Evolutionary conservation across 2,888 invertebrate genomes (phyloP), one percentile per base, ranked within the genome.

Genomic region (Drosophila seclusa): DNA sequence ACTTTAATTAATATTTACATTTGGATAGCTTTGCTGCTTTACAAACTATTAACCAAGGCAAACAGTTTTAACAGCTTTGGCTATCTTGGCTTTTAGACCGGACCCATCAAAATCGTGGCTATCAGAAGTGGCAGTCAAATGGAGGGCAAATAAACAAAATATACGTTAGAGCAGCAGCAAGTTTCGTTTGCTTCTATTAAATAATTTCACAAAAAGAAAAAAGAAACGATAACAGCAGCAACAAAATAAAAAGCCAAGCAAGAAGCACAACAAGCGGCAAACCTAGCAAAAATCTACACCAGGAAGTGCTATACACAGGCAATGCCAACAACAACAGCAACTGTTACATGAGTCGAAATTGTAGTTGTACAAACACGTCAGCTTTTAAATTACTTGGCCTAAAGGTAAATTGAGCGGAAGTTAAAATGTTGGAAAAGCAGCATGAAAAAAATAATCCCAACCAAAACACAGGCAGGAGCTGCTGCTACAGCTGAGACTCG

Each of bases 371-470:
- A 91, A 91, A 89, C 91, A 91, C 91, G 89, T 90, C 89, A 89
- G 88, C 91, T 91, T 91, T 90, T 91, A 91, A 91, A 92, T 91
- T 92, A 87, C 89, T 90, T 91, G 91, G 88, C 89, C 90, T 87
- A 91, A 90, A 89, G 88, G 90, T 90, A 89, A 91, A 91, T 91
- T 90, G 89, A 91, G 90, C 90, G 87, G 91, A 90, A 89, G 90
- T 90, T 91, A 90, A 91, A 91, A 87, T 91, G 87, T 90, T 83
- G 89, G 84, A 90, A 90, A 86, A 82, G 67, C 86, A 87, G 87
- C 73, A 86, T 70, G 80, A 78, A 86, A 80, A 55, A 82, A 75
- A 75, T 61, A 81, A 78, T 73, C 73, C 81, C 66, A 74, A 54
- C 67, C 75, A 69, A 71, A 82, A 70, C 68, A 70, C 65, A 57